These are phyloP conservation scores for Lottia gigantea DNA, from an alignment of 2,888 invertebrate genomes.

Conservation along the genomic window DNA sequence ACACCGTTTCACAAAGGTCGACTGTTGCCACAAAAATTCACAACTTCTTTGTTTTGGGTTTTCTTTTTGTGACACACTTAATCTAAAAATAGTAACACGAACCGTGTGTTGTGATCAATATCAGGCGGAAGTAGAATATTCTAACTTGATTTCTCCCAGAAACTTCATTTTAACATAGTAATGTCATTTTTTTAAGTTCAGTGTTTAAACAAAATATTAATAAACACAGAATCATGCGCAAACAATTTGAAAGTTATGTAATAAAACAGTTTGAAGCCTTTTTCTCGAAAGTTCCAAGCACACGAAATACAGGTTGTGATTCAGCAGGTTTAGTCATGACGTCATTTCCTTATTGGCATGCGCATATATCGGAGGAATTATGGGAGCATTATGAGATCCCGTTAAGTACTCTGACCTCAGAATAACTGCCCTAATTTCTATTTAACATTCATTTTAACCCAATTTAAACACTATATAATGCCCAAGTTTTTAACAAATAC, in stretches of 20 bases:
- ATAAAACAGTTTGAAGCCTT: neutral
- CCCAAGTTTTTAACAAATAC: too few species aligned
- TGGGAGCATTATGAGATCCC: neutral
- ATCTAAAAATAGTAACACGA: neutral
- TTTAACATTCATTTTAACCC: too few species aligned
- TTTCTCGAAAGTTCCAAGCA: constrained; percentile 8
- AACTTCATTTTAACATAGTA: too few species aligned
- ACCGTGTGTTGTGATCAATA: neutral
- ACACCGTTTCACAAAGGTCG: too few species aligned
- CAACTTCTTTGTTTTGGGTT: constrained; percentile 1
- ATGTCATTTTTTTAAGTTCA: too few species aligned
- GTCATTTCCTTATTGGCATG: neutral
- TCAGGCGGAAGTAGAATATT: too few species aligned
- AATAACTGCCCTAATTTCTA: neutral
- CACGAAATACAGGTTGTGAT: neutral
- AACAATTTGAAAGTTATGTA: too few species aligned
- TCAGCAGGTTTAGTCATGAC: neutral
- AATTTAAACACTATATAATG: too few species aligned
- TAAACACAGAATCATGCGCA: too few species aligned
- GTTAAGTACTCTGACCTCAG: neutral
- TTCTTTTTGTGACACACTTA: neutral
- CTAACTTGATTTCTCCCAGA: too few species aligned
- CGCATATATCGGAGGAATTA: neutral
- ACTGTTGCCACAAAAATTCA: neutral
- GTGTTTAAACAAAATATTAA: too few species aligned